Conservation (phyloP, 2,113 vertebrate species). For the Myotis yumanensis region DNA sequence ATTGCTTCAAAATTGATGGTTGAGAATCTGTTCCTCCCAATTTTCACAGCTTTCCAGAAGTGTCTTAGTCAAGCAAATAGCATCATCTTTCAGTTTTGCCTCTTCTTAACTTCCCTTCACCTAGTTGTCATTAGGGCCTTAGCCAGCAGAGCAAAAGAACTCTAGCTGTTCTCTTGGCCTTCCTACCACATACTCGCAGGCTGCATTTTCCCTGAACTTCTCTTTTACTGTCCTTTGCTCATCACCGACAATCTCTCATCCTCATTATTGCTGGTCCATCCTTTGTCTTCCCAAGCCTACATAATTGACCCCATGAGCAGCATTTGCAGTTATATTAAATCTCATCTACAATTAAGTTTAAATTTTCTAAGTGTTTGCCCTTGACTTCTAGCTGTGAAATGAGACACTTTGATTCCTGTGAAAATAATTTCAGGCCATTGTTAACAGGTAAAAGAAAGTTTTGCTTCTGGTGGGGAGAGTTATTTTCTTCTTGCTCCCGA, state of each 20-base stretch:
- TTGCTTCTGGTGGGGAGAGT: background rate
- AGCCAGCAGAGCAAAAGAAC: background rate
- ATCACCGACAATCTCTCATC: background rate
- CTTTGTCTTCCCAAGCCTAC: background rate
- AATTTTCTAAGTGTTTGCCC: constrained; percentile 36
- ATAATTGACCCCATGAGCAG: background rate
- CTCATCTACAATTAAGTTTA: background rate
- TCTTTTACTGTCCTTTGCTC: background rate
- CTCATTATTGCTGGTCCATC: background rate
- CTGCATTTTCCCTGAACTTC: background rate
- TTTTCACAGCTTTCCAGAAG: constrained; percentile 36
- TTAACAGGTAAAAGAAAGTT: background rate
- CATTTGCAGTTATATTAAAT: constrained; percentile 38
- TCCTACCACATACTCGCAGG: background rate
- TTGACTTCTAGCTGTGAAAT: constrained; percentile 60
- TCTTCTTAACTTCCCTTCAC: background rate
- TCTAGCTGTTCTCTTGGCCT: background rate
- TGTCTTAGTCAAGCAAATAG: background rate
- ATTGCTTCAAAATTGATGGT: constrained; percentile 5
- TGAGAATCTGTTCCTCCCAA: background rate
- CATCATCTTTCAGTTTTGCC: background rate
- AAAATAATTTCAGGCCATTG: constrained; percentile 36
- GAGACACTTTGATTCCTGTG: constrained; percentile 26
- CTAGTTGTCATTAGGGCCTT: background rate
- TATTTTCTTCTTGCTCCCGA: constrained; percentile 24